Evolutionary conservation across 1,140 invertebrate species (phyloP).

Genomic region (Cherax destructor): DNA sequence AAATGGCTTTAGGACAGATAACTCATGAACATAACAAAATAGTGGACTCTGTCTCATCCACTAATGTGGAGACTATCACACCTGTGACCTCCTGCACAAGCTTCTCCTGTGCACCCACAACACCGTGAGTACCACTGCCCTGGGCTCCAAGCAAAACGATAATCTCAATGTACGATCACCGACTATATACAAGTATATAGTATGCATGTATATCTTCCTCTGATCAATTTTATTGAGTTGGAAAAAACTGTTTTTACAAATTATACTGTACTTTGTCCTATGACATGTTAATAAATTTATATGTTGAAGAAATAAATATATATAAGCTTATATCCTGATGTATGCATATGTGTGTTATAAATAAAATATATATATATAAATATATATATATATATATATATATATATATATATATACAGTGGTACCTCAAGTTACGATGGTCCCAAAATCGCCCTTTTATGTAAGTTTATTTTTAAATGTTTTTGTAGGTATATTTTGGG

Average conservation of each 20-base stretch:
- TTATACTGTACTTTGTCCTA: neutral
- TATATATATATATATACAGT: too few relatives aligned
- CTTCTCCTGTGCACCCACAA: constrained; percentile 45
- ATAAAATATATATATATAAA: neutral
- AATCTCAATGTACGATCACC: neutral
- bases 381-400: too few relatives aligned
- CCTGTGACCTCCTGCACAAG: constrained; percentile 45
- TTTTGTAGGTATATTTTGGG: too few relatives aligned
- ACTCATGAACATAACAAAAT: constrained; percentile 14
- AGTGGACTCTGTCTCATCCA: constrained; percentile 40
- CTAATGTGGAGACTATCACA: constrained; percentile 50
- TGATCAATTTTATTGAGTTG: too few relatives aligned
- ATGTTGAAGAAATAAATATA: neutral
- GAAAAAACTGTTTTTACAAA: too few relatives aligned
- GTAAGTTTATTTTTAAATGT: too few relatives aligned
- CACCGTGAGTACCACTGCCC: constrained; percentile 33
- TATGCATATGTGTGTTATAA: neutral
- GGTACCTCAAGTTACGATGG: too few relatives aligned
- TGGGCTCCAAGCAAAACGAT: neutral
- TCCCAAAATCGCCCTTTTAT: too few relatives aligned
- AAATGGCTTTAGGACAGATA: constrained; percentile 27
- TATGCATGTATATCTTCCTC: neutral
- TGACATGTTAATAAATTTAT: neutral
- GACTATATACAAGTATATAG: neutral
- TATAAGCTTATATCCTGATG: neutral